phyloP scores from a whole-genome alignment of 1,140 invertebrate genomes.

The Ceratina japonica region DNA sequence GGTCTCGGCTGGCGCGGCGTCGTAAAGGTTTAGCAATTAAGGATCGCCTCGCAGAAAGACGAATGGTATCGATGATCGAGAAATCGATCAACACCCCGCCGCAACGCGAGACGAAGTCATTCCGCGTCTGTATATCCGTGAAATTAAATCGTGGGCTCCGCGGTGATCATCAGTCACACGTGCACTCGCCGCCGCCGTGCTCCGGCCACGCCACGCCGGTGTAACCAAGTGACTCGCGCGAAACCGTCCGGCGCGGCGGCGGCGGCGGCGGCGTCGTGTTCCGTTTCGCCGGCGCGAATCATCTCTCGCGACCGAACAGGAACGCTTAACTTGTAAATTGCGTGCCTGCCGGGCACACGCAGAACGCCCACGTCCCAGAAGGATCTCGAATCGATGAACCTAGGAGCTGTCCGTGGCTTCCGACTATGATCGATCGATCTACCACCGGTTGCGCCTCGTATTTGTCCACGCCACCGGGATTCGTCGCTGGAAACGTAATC shows the following conservation, averaged over 20 bases:
- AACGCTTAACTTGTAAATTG: constrained; percentile 65
- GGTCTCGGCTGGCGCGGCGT: background rate
- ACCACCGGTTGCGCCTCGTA: too few species aligned
- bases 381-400: constrained; percentile 48
- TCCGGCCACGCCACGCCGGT: background rate
- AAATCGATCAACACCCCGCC: constrained; percentile 39
- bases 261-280: constrained; percentile 58
- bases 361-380: constrained; percentile 49
- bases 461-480: background rate
- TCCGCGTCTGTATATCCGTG: constrained; percentile 56
- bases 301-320: constrained; percentile 45
- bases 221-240: constrained; percentile 35
- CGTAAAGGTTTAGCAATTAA: constrained; percentile 46
- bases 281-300: constrained; percentile 67
- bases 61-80: constrained; percentile 50
- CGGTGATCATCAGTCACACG: constrained; percentile 60
- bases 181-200: constrained; percentile 36
- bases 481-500: constrained; percentile 45
- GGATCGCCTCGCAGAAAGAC: constrained; percentile 30
- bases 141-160: constrained; percentile 63
- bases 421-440: constrained; percentile 38
- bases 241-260: constrained; percentile 15
- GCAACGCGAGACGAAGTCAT: constrained; percentile 48
- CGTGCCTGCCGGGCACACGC: constrained; percentile 45
- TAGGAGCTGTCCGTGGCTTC: constrained; percentile 24